Evolutionary conservation across 1,140 invertebrate species (phyloP).

Genomic region (Ganaspis sp.): DNA sequence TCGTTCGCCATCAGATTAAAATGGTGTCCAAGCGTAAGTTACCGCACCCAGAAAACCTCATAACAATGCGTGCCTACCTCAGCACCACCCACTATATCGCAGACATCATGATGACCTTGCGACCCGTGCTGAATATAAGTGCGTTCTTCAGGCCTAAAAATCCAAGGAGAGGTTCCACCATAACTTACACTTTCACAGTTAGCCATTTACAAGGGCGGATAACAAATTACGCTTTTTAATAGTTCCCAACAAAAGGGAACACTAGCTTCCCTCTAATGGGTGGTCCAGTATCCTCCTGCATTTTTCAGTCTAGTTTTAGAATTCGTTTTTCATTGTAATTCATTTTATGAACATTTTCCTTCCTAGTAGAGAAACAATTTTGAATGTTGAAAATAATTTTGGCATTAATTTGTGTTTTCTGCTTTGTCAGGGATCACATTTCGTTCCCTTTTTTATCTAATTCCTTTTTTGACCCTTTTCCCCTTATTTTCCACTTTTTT

Average conservation of each 20-base stretch:
- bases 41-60: slow-evolving; percentile 29
- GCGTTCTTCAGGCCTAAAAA: neutral
- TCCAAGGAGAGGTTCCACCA: neutral
- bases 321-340: too few relatives aligned
- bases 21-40: slow-evolving; percentile 26
- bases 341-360: too few relatives aligned
- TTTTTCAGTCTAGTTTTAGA: too few relatives aligned
- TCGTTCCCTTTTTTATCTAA: too few relatives aligned
- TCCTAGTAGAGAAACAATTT: too few relatives aligned
- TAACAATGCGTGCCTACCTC: slow-evolving; percentile 12
- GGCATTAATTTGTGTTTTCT: too few relatives aligned
- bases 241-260: neutral
- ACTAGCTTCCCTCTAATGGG: neutral
- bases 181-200: slow-evolving; percentile 8
- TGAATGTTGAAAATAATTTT: too few relatives aligned
- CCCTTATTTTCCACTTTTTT: too few relatives aligned
- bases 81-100: slow-evolving; percentile 29
- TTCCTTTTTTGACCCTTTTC: too few relatives aligned
- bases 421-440: too few relatives aligned
- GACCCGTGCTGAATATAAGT: slow-evolving; percentile 17
- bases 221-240: neutral
- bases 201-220: neutral
- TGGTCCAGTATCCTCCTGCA: neutral
- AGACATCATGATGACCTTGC: slow-evolving; percentile 27
- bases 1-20: slow-evolving; percentile 21